Base-by-base conservation (phyloP, 2,888 invertebrate genomes). In the Lasiommata megera region DNA sequence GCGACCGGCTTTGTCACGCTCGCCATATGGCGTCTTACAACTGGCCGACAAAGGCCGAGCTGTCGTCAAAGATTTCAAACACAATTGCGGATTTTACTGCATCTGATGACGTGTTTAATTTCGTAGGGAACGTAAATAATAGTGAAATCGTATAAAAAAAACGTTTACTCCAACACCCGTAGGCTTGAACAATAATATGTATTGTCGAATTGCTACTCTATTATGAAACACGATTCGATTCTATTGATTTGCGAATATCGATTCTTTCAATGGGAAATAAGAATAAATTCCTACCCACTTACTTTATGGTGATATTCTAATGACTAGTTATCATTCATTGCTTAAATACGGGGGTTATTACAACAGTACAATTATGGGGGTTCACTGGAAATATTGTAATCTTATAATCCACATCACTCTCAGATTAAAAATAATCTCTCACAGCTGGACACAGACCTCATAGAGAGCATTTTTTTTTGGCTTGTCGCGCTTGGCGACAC, bases 1-100 rank as follows among this genome's bases (percentile, higher is more conserved):
- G 52, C 60, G 71, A 68, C 70, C 67, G 64, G 79, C 79, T 80
- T 82, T 79, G 65, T 65, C 69, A 65, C 62, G 67, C 64, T 66
- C 66, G 77, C 85, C 88, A 88, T 87, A 88, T 89, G 88, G 77
- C 84, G 79, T 83, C 86, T 86, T 82, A 69, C 54, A 64, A 56
- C 36, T 56, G 61, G 8, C 69, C 70, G 71, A 81, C 79, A 82
- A 82, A 77, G 68, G 68, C 73, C 67, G 74, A 74, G 78, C 79
- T 77, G 69, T 71, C 75, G 70, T 67, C 68, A 67, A 67, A 64
- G 65, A 65, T 68, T 65, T 67, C 61, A 65, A 37, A 58, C 66
- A 86, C 84, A 88, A 88, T 84, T 63, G 66, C n/a, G 67, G 77
- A 79, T 76, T 82, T 74, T 76, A 73, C 73, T 67, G 67, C 73